phyloP scores from a whole-genome alignment of 2,797 vertebrate species.

The Enteromius thamalakanensis region DNA sequence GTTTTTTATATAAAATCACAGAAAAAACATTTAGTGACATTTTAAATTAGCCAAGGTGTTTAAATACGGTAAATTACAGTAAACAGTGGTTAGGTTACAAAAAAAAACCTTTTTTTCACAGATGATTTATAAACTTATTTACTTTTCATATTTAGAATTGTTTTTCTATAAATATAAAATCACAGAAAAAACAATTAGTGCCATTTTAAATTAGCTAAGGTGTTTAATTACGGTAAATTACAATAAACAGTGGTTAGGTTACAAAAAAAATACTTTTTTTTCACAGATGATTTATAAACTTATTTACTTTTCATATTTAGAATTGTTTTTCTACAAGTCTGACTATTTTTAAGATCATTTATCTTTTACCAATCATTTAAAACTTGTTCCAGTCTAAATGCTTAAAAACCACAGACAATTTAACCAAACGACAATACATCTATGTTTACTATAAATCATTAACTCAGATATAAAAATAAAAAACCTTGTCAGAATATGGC shows the following conservation, averaged over 20 bases:
- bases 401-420: neutral
- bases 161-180: neutral
- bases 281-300: neutral
- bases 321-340: neutral
- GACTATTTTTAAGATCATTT: neutral
- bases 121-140: too few species aligned
- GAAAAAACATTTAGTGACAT: neutral
- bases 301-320: neutral
- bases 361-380: neutral
- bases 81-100: too few species aligned
- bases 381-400: neutral
- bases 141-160: too few species aligned
- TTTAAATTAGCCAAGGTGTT: neutral
- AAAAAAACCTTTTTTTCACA: too few species aligned
- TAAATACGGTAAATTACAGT: too few species aligned
- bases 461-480: neutral
- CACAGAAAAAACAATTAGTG: neutral
- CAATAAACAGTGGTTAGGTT: neutral
- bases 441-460: neutral
- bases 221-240: too few species aligned
- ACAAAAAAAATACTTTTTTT: neutral
- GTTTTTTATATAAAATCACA: neutral
- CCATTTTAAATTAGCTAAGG: neutral
- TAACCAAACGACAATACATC: neutral
- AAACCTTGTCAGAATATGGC: slow-evolving; percentile 81